A percentile compares a stretch with the other conserved stretches of the same genome.
These are phyloP conservation scores for Cydia fagiglandana DNA, from an alignment of 1,140 invertebrate species.

Conservation along the genomic window DNA sequence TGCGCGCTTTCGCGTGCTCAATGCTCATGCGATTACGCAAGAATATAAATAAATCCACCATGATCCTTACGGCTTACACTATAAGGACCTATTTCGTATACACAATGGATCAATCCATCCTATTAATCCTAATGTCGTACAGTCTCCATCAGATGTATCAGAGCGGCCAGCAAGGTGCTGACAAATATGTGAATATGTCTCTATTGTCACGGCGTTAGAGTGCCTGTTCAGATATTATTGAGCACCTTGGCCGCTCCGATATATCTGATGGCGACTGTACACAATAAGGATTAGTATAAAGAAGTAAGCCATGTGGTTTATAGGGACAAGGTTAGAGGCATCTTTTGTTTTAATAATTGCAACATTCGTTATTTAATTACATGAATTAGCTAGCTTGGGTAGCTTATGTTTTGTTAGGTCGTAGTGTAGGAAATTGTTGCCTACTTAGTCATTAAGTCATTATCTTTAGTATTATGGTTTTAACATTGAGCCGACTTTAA, in stretches of 20 bases:
- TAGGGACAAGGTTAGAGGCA: background rate
- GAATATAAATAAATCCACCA: background rate
- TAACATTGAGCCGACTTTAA: too few species aligned
- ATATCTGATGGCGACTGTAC: background rate
- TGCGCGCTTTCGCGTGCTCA: conserved; percentile 43
- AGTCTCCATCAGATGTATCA: too few species aligned
- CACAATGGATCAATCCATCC: conserved; percentile 31
- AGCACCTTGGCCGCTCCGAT: too few species aligned
- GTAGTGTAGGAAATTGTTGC: conserved; percentile 21
- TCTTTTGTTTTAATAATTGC: conserved; percentile 26
- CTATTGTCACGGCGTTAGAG: too few species aligned
- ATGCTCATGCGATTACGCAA: conserved; percentile 33
- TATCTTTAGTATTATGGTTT: too few species aligned
- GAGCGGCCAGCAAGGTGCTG: too few species aligned
- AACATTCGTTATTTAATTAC: background rate
- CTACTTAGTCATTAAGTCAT: too few species aligned
- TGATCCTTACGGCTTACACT: background rate
- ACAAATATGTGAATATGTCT: too few species aligned
- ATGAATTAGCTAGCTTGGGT: background rate
- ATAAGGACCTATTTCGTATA: background rate
- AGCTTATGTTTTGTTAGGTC: conserved; percentile 30
- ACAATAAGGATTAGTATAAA: background rate
- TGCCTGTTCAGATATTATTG: too few species aligned
- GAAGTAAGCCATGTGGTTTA: background rate
- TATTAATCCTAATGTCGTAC: background rate